phyloP scores from a whole-genome alignment of 2,888 invertebrate species.

The Maniola hyperantus region DNA sequence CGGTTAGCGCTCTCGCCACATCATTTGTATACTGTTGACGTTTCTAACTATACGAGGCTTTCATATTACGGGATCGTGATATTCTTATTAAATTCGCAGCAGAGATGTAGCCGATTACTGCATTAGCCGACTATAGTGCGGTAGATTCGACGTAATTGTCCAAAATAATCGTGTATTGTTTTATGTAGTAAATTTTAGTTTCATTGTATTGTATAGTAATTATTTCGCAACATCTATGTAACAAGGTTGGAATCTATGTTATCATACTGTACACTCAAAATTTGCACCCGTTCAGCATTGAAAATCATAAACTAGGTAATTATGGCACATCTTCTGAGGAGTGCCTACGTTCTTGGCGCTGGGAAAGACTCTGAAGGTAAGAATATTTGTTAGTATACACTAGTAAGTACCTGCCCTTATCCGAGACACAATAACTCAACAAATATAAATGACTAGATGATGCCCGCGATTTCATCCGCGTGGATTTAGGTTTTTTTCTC shows the following conservation, averaged over 20 bases:
- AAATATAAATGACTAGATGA: too few relatives aligned
- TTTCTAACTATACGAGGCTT: constrained; percentile 64
- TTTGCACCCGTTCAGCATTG: constrained; percentile 74
- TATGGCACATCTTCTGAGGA: constrained; percentile 74
- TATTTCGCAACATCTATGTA: constrained; percentile 54
- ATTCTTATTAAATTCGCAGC: constrained; percentile 50
- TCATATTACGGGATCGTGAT: constrained; percentile 57
- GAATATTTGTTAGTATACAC: constrained; percentile 24
- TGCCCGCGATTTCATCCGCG: too few relatives aligned
- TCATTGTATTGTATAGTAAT: constrained; percentile 11
- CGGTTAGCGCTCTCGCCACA: constrained; percentile 67
- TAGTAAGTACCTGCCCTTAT: too few relatives aligned
- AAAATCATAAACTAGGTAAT: constrained; percentile 46
- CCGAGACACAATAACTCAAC: too few relatives aligned
- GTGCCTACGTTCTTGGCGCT: constrained; percentile 67
- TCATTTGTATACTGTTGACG: constrained; percentile 68
- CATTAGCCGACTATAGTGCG: constrained; percentile 73
- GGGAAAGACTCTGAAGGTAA: constrained; percentile 69
- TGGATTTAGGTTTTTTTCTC: too few relatives aligned
- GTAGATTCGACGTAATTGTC: constrained; percentile 51
- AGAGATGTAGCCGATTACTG: constrained; percentile 76
- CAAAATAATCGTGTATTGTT: constrained; percentile 35
- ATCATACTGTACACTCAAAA: constrained; percentile 56
- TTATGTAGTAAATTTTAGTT: constrained; percentile 43
- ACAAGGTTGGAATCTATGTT: constrained; percentile 48